These are phyloP conservation scores for Leptodactylus fallax DNA, from an alignment of 2,797 vertebrate species.

Conservation along the genomic window DNA sequence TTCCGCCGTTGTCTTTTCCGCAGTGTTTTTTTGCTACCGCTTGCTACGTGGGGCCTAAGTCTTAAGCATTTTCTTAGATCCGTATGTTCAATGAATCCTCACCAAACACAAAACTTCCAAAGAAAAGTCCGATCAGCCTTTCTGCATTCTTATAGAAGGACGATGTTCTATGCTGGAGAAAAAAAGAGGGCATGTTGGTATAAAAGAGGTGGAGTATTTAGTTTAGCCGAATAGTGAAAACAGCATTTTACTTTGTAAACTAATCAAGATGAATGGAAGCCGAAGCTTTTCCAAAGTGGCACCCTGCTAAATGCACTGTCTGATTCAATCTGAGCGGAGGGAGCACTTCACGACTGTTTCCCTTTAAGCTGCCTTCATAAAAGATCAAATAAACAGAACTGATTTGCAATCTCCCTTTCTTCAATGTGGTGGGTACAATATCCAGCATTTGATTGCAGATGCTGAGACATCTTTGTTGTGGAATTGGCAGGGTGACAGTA, in stretches of 20 bases:
- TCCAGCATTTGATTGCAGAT: constrained; percentile 40
- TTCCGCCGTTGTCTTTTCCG: no score
- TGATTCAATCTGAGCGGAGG: constrained; percentile 27
- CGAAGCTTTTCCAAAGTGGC: constrained; percentile 32
- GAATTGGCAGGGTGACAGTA: constrained; percentile 55
- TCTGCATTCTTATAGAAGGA: not conserved
- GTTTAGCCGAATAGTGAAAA: constrained; percentile 14
- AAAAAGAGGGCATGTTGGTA: not conserved
- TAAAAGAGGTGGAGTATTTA: constrained; percentile 18
- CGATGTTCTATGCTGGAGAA: not conserved
- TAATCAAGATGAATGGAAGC: constrained; percentile 41
- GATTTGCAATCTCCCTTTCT: constrained; percentile 46
- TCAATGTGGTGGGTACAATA: constrained; percentile 40
- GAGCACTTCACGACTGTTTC: not conserved
- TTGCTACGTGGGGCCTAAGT: no score
- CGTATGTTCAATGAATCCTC: not conserved
- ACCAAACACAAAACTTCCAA: not conserved
- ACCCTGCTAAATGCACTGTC: constrained; percentile 37
- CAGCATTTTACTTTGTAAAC: constrained; percentile 30
- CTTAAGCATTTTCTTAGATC: no score
- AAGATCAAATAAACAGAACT: constrained; percentile 56
- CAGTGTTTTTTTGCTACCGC: no score
- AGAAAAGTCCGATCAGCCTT: not conserved
- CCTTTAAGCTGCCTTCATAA: constrained; percentile 50
- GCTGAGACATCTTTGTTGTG: constrained; percentile 56